Base-by-base conservation (phyloP, 2,888 invertebrate species). In the Ametastegia equiseti region DNA sequence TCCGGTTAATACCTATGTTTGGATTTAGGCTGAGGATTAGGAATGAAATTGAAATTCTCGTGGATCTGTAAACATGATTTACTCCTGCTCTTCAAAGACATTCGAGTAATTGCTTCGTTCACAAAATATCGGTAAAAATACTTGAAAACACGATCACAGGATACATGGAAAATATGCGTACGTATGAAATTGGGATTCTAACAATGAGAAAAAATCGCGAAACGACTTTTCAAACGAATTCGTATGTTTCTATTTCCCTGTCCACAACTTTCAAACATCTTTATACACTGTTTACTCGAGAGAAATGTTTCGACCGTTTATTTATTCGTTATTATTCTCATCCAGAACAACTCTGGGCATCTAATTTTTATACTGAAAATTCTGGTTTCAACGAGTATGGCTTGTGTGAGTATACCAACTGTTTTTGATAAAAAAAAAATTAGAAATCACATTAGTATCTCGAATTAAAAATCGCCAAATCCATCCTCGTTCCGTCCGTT, bases 141-240 rank as follows among this genome's bases (percentile, higher is more conserved):
- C 23, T 19, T 54, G 7, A 19, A 50, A 19, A 19, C 19, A 23
- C 19, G 54, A 11, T 54, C 54, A 54, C 54, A 19, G 23, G 54
- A 54, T 54, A 23, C 23, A 11, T 54, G 54, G 23, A 54, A 54
- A 54, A 54, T 6, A n/a, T n/a, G n/a, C n/a, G n/a, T n/a, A n/a
- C n/a, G n/a, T n/a, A 15, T n/a, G n/a, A 15, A 54, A 67, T 13
- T 39, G 15, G 36, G 19, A 67, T 9, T 15, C 5, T 30, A 60
- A 60, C 60, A 30, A 71, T 23, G 30, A n/a, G n/a, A 45, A 71
- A 71, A 30, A 71, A 7, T 47, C 5, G 27, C 71, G n/a, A 47
- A n/a, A 39, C 42, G 30, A n/a, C n/a, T n/a, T n/a, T 39, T 69
- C 33, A 71, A 71, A 71, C 47, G 30, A 71, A 45, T 13, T 71